phyloP scores from a whole-genome alignment of 2,888 invertebrate genomes.

The Colostygia pectinataria region DNA sequence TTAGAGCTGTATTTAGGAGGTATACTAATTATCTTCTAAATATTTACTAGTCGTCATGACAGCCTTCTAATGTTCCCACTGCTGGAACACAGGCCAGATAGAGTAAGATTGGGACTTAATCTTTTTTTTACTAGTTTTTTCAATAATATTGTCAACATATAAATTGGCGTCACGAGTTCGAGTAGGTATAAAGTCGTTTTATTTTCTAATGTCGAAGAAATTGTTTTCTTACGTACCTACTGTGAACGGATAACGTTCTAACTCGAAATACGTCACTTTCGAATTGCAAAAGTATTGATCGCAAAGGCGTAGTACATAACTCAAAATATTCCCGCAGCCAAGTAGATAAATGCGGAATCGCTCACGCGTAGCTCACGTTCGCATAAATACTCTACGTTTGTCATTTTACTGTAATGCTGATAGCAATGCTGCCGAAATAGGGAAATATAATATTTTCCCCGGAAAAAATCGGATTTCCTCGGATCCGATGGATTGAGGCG shows the following conservation, averaged over 20 bases:
- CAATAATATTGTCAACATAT: too few species aligned
- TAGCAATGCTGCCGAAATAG: slow-evolving; percentile 26
- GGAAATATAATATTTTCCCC: slow-evolving; percentile 31
- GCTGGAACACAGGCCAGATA: too few species aligned
- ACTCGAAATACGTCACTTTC: neutral
- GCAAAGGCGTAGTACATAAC: neutral
- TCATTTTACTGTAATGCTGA: slow-evolving; percentile 22
- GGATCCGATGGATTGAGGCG: slow-evolving; percentile 33
- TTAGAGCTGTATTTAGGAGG: neutral
- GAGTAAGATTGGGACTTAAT: too few species aligned
- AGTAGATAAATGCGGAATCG: neutral
- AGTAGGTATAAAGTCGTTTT: too few species aligned
- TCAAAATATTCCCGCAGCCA: neutral
- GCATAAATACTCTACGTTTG: slow-evolving; percentile 19
- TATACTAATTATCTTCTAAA: too few species aligned
- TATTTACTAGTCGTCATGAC: too few species aligned
- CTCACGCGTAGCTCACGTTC: slow-evolving; percentile 7
- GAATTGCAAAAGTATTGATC: neutral
- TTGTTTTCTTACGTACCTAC: too few species aligned
- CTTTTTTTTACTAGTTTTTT: too few species aligned
- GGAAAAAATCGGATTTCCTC: slow-evolving; percentile 33
- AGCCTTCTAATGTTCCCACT: too few species aligned
- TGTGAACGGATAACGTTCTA: neutral
- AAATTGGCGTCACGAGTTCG: too few species aligned
- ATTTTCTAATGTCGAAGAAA: too few species aligned